A percentile compares a stretch with the other conserved stretches of the same genome.
Evolutionary conservation across 2,113 vertebrate genomes (phyloP).

Genomic region (Pachycephala philippinensis): DNA sequence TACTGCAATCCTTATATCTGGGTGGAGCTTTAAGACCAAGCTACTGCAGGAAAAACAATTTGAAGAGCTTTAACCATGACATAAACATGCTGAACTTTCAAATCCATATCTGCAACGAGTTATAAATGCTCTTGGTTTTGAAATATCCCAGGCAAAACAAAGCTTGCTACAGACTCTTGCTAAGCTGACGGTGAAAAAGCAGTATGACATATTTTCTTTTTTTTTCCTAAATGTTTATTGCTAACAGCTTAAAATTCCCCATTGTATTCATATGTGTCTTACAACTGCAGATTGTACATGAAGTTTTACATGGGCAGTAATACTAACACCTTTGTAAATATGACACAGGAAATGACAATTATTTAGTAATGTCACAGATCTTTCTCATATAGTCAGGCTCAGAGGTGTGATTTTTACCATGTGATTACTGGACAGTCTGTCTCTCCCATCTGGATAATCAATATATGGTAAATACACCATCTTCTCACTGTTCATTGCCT

Average conservation of each 20-base stretch:
- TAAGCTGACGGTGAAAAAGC: not conserved
- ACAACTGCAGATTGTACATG: not conserved
- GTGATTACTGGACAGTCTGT: not conserved
- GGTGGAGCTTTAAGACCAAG: not conserved
- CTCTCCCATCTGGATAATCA: not conserved
- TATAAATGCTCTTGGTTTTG: not conserved
- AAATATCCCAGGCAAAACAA: not conserved
- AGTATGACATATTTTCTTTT: not conserved
- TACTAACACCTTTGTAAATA: not conserved
- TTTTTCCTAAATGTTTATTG: not conserved
- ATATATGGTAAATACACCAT: not conserved
- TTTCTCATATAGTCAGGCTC: not conserved
- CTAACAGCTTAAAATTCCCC: not conserved
- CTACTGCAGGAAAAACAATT: slow-evolving; percentile 36
- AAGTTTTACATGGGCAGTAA: not conserved
- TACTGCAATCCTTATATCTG: not conserved
- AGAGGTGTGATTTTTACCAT: not conserved
- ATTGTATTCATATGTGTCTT: not conserved
- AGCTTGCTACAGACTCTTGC: not conserved
- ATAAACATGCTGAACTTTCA: not conserved
- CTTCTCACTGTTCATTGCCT: not conserved
- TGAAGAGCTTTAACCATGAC: slow-evolving; percentile 30
- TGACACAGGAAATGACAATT: not conserved
- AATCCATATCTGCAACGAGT: not conserved
- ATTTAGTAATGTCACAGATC: not conserved